Conservation (phyloP, 2,113 vertebrate species). For the Loxodonta africana region DNA sequence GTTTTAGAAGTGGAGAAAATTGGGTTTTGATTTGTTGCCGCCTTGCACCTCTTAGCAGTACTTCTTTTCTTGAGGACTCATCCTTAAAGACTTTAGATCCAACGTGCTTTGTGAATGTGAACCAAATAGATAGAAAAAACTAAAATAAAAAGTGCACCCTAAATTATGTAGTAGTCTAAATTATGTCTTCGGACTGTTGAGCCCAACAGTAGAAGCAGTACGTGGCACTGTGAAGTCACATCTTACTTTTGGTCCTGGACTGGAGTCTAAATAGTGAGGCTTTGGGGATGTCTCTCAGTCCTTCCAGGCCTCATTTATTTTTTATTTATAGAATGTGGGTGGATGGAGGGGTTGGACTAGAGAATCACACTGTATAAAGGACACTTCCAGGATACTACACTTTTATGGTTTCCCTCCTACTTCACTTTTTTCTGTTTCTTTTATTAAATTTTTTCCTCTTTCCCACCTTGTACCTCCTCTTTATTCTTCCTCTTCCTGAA, state of each 20-base stretch:
- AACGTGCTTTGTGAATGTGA: conserved; percentile 29
- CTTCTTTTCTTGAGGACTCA: conserved; percentile 25
- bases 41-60: not conserved
- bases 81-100: not conserved
- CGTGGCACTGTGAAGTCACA: conserved; percentile 1
- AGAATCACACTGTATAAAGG: not conserved
- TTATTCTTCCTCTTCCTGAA: not conserved
- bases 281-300: not conserved
- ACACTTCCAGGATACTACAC: not conserved
- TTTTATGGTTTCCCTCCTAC: not conserved
- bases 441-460: not conserved
- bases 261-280: not conserved
- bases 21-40: conserved; percentile 39
- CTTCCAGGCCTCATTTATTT: not conserved
- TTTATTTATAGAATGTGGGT: not conserved
- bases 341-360: not conserved
- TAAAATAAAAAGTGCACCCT: not conserved
- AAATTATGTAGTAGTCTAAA: not conserved
- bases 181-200: not conserved
- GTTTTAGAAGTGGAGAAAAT: conserved; percentile 34
- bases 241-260: conserved; percentile 1
- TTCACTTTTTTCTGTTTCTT: not conserved
- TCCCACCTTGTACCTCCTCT: not conserved
- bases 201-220: not conserved
- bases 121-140: not conserved